Evolutionary conservation across 2,113 vertebrate genomes (phyloP).

Genomic region (Sminthopsis crassicaudata): DNA sequence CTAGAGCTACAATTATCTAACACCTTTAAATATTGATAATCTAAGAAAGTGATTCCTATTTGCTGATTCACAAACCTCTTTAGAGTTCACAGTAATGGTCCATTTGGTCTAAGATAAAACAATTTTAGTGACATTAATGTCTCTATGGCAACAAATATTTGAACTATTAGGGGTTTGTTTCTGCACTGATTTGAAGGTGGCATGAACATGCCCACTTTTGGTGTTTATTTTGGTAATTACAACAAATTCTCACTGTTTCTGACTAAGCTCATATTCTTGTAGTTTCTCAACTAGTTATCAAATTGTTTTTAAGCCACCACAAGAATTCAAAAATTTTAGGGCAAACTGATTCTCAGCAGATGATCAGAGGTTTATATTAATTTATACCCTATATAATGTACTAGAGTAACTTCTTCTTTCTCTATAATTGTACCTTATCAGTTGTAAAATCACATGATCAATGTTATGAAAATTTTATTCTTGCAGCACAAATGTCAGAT

Average conservation of each 20-base stretch:
- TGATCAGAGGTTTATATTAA: not conserved
- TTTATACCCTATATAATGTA: not conserved
- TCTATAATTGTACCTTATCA: not conserved
- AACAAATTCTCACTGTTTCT: not conserved
- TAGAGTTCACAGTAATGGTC: too few species aligned
- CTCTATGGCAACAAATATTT: too few species aligned
- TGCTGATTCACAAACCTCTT: too few species aligned
- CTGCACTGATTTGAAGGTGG: not conserved
- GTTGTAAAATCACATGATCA: not conserved
- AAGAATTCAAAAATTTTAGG: not conserved
- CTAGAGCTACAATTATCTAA: too few species aligned
- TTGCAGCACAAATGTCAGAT: not conserved
- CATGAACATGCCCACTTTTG: not conserved
- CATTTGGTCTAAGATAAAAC: too few species aligned
- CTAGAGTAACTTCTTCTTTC: not conserved
- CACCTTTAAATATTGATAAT: too few species aligned
- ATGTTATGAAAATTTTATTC: not conserved
- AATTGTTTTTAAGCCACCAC: not conserved
- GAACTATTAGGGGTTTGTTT: too few species aligned
- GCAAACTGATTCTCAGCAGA: not conserved
- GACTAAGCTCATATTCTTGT: not conserved
- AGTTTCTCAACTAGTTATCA: not conserved
- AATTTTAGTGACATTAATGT: too few species aligned
- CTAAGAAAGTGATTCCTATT: too few species aligned
- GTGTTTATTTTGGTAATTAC: not conserved